Conservation (phyloP, 2,888 invertebrate genomes). For the Spicauda simplicius region DNA sequence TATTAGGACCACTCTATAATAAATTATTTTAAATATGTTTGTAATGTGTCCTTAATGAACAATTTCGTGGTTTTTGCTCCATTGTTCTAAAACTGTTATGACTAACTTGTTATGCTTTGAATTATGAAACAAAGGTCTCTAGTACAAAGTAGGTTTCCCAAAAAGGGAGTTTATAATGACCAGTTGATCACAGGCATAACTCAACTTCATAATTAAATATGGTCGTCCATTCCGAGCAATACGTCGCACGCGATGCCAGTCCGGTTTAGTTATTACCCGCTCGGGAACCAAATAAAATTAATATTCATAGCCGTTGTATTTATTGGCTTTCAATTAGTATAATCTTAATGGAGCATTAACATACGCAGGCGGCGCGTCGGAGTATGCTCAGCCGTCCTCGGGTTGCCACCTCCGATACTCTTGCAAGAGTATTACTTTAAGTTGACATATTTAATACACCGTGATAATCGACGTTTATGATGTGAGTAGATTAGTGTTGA, state of each 20-base stretch:
- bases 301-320: slow-evolving; percentile 85
- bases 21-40: too few species aligned
- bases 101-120: not conserved
- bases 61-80: not conserved
- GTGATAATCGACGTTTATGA: slow-evolving; percentile 15
- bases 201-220: slow-evolving; percentile 22
- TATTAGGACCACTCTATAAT: too few species aligned
- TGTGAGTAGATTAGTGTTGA: not conserved
- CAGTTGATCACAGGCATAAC: slow-evolving; percentile 2
- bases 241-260: slow-evolving; percentile 68
- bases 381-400: slow-evolving; percentile 61
- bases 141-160: not conserved
- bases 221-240: slow-evolving; percentile 44
- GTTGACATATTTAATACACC: slow-evolving; percentile 26
- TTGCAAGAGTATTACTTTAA: slow-evolving; percentile 32
- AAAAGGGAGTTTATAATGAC: slow-evolving; percentile 10
- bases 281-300: slow-evolving; percentile 80
- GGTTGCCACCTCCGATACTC: slow-evolving; percentile 56
- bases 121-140: slow-evolving; percentile 4
- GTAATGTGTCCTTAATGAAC: too few species aligned
- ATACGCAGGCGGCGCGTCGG: slow-evolving; percentile 69
- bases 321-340: slow-evolving; percentile 85
- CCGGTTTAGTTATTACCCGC: slow-evolving; percentile 48
- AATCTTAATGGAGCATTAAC: slow-evolving; percentile 85
- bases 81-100: not conserved